Base-by-base conservation (phyloP, 2,888 invertebrate species). In the Abrostola tripartita region DNA sequence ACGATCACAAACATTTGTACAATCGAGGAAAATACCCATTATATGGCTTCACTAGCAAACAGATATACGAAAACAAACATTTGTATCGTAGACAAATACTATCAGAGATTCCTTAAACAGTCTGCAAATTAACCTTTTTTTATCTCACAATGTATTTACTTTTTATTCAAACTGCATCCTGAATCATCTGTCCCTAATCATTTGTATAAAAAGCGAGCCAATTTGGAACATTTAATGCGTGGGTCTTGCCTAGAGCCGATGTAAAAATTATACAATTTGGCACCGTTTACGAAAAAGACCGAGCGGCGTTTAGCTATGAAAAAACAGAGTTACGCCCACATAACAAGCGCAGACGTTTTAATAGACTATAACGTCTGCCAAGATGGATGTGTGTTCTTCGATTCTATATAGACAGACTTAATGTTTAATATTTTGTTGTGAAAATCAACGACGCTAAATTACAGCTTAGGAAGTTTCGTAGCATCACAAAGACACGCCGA, bases 1-100 rank as follows among this genome's bases (percentile, higher is more conserved):
- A 92, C 92, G 93, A 88, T 75, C 82, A 72, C 83, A 88, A 90
- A 88, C 68, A 88, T 83, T 84, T 79, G 81, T 71, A 68, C 78
- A 75, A 62, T 65, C 63, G 37, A 74, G 77, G 70, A 74, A 82
- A 82, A 77, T 78, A 79, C 65, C 77, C 65, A 71, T 61, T 63
- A 64, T 52, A 61, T 55, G 49, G 44, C 49, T 47, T 57, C 59
- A 53, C 14, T 44, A 63, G 40, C 24, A 56, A 61, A 64, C 52
- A 66, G 53, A 73, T 70, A 74, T 47, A 56, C 62, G 14, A 63
- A 64, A 68, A 54, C 56, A 67, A 81, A 82, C 47, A 81, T 62
- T 58, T 24, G 56, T 24, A 42, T n/a, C 14, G 8, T 54, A 42
- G 37, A 65, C 57, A 60, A 56, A 68, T 40, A 68, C 40, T 37